phyloP scores from a whole-genome alignment of 2,888 invertebrate species.

The Sisyra nigra region DNA sequence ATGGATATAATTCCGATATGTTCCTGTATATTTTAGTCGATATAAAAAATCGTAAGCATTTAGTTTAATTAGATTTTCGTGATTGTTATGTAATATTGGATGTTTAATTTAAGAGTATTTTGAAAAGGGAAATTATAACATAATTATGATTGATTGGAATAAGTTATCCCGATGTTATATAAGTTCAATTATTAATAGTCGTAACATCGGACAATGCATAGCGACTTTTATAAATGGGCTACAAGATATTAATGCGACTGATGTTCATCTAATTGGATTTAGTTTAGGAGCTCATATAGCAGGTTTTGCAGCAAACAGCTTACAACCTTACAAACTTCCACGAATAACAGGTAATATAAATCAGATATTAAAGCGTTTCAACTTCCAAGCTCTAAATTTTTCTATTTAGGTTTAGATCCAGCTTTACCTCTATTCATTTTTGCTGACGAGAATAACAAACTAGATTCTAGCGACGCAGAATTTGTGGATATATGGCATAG shows the following conservation, averaged over 20 bases:
- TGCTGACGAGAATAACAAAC: constrained; percentile 32
- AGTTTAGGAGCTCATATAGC: constrained; percentile 47
- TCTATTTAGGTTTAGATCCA: constrained; percentile 43
- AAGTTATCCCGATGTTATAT: constrained; percentile 41
- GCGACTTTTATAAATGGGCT: constrained; percentile 37
- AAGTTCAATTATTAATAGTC: constrained; percentile 42
- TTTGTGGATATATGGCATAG: constrained; percentile 60
- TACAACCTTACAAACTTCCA: constrained; percentile 34
- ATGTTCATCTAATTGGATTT: constrained; percentile 48
- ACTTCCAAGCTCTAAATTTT: no score
- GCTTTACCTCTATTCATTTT: constrained; percentile 50
- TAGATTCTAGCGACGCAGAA: constrained; percentile 43
- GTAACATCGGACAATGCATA: constrained; percentile 40
- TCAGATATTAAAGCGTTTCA: no score
- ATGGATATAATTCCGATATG: constrained; percentile 53
- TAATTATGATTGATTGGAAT: constrained; percentile 48
- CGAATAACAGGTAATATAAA: constrained; percentile 39
- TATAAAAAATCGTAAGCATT: constrained; percentile 34
- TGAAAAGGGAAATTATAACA: constrained; percentile 32
- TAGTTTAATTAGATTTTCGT: background rate
- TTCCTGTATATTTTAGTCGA: constrained; percentile 34
- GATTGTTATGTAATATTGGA: background rate
- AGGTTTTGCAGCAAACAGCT: constrained; percentile 35
- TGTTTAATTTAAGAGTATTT: constrained; percentile 39
- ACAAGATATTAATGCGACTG: constrained; percentile 29